These are phyloP conservation scores for Melieria crassipennis DNA, from an alignment of 2,888 invertebrate genomes.

Conservation along the genomic window DNA sequence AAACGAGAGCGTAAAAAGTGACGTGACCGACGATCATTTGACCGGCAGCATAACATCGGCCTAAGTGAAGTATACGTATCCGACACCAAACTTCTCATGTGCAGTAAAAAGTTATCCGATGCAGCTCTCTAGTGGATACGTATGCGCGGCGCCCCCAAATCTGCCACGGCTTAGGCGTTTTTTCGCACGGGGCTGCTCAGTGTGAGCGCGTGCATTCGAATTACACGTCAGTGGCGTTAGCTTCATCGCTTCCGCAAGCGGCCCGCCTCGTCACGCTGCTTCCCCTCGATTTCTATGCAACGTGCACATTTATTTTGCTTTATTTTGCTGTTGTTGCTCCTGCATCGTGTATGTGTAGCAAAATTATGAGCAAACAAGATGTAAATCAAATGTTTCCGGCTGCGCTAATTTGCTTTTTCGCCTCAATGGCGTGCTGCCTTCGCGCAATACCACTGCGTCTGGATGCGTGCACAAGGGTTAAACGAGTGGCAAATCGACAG, in stretches of 20 bases:
- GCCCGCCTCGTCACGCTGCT: too few species aligned
- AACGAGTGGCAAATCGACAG: slow-evolving; percentile 37
- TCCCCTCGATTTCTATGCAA: background rate
- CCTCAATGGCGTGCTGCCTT: background rate
- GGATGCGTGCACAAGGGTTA: slow-evolving; percentile 28
- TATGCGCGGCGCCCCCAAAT: too few species aligned
- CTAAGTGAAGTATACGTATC: too few species aligned
- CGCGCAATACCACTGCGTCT: background rate
- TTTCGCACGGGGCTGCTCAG: too few species aligned
- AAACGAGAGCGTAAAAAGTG: too few species aligned
- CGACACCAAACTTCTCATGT: too few species aligned
- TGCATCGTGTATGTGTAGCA: background rate
- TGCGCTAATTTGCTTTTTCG: slow-evolving; percentile 33
- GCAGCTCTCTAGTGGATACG: too few species aligned
- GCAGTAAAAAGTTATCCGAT: too few species aligned
- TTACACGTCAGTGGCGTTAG: slow-evolving; percentile 5
- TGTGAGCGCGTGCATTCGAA: too few species aligned
- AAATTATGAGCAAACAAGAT: slow-evolving; percentile 37
- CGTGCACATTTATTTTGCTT: background rate
- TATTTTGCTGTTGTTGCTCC: background rate
- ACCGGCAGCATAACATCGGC: too few species aligned
- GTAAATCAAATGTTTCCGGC: slow-evolving; percentile 39
- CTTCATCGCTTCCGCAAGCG: background rate
- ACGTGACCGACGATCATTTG: too few species aligned
- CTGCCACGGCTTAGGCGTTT: too few species aligned